A percentile compares a stretch with the other conserved stretches of the same genome.
Evolutionary conservation across 2,113 vertebrate species (phyloP).

Genomic region (Peromyscus leucopus): DNA sequence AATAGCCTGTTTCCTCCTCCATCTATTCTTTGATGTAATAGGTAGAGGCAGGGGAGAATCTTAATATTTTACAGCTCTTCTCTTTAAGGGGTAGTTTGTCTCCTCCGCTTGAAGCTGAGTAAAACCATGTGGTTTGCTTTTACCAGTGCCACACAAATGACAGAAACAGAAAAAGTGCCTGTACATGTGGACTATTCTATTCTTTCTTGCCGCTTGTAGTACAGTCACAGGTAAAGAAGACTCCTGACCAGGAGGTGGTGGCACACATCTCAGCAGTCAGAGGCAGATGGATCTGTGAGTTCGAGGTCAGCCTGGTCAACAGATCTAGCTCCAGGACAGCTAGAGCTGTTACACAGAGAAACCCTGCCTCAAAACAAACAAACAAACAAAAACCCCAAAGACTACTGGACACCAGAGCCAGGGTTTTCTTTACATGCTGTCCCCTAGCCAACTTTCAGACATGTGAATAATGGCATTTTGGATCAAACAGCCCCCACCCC

Average conservation of each 20-base stretch:
- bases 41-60: background rate
- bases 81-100: conserved; percentile 6
- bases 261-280: too few species aligned
- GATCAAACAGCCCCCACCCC: background rate
- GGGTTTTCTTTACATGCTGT: background rate
- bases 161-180: background rate
- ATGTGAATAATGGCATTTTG: background rate
- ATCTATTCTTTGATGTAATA: background rate
- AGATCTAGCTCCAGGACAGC: too few species aligned
- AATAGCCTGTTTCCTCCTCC: background rate
- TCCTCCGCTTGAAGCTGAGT: background rate
- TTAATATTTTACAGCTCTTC: conserved; percentile 34
- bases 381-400: too few species aligned
- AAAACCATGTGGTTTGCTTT: background rate
- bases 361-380: too few species aligned
- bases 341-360: background rate
- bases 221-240: background rate
- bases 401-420: background rate
- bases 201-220: background rate
- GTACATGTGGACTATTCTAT: background rate
- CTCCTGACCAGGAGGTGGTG: background rate
- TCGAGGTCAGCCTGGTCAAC: too few species aligned
- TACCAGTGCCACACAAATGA: background rate
- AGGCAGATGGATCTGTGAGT: too few species aligned
- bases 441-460: background rate